These are phyloP conservation scores for Rhinopomastus cyanomelas DNA, from an alignment of 2,113 vertebrate genomes.

Conservation along the genomic window DNA sequence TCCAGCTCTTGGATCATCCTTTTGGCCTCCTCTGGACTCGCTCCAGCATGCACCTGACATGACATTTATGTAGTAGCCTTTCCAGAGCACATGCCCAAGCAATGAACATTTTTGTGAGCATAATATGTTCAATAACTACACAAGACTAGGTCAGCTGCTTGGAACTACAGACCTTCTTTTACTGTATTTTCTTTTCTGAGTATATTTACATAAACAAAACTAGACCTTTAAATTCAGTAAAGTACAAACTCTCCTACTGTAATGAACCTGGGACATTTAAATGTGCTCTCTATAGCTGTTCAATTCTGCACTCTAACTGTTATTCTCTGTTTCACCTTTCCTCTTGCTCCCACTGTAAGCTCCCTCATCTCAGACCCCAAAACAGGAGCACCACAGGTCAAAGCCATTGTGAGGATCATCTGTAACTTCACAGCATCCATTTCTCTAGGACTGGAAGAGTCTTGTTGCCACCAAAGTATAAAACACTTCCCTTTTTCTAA, in stretches of 20 bases:
- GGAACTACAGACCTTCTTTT: neutral
- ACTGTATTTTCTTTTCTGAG: neutral
- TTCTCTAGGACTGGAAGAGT: neutral
- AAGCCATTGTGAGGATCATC: slow-evolving; percentile 22
- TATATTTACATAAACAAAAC: slow-evolving; percentile 38
- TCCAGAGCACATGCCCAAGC: neutral
- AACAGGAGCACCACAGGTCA: neutral
- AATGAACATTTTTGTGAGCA: neutral
- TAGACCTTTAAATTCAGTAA: neutral
- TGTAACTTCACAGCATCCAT: neutral
- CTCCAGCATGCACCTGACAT: neutral
- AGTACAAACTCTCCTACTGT: neutral
- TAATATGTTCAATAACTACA: neutral
- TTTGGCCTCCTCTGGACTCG: no score
- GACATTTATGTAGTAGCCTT: neutral
- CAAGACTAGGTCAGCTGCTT: neutral
- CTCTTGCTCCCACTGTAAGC: neutral
- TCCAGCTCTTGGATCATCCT: no score
- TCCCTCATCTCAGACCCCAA: neutral
- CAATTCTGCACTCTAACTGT: neutral
- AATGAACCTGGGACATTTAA: neutral
- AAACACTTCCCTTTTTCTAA: slow-evolving; percentile 15
- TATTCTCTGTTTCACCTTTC: neutral
- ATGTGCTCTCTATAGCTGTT: neutral
- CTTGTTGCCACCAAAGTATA: slow-evolving; percentile 11